phyloP scores from a whole-genome alignment of 2,888 invertebrate genomes.

The Stenchaetothrips biformis region DNA sequence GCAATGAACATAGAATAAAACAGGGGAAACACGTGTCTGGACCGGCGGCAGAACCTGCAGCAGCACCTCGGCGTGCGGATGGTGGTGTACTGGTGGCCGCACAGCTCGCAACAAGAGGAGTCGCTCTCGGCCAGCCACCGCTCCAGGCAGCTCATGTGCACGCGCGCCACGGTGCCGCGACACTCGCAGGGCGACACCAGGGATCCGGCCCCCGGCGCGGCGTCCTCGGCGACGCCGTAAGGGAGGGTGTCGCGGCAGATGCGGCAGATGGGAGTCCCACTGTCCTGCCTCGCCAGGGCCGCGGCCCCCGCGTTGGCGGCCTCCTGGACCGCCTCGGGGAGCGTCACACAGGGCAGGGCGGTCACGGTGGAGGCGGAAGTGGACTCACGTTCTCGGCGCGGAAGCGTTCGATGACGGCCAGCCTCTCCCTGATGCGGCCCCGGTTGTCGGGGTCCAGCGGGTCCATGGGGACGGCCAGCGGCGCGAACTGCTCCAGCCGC shows the following conservation, averaged over 20 bases:
- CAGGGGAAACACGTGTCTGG: neutral
- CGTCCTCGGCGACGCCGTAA: no score
- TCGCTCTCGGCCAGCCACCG: conserved; percentile 71
- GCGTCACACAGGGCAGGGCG: neutral
- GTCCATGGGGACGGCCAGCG: neutral
- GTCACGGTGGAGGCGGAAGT: neutral
- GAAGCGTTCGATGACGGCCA: neutral
- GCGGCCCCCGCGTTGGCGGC: neutral
- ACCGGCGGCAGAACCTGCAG: conserved; percentile 27
- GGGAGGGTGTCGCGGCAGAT: conserved; percentile 47
- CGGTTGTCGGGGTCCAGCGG: neutral
- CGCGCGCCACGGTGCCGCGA: conserved; percentile 65
- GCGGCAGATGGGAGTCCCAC: conserved; percentile 41
- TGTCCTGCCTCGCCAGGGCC: neutral
- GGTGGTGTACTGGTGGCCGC: conserved; percentile 62
- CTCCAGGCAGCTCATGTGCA: conserved; percentile 68
- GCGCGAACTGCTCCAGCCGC: conserved; percentile 4
- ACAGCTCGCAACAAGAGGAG: conserved; percentile 66
- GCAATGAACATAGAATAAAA: neutral
- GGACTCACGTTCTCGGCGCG: neutral
- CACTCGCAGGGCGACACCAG: conserved; percentile 53
- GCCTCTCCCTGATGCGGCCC: neutral
- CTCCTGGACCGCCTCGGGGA: neutral
- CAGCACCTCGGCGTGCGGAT: conserved; percentile 52
- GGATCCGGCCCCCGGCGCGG: conserved; percentile 32